Evolutionary conservation across 1,140 invertebrate species (phyloP), one percentile per base, ranked within the genome.

Genomic region (Phymorhynchus buccinoides): DNA sequence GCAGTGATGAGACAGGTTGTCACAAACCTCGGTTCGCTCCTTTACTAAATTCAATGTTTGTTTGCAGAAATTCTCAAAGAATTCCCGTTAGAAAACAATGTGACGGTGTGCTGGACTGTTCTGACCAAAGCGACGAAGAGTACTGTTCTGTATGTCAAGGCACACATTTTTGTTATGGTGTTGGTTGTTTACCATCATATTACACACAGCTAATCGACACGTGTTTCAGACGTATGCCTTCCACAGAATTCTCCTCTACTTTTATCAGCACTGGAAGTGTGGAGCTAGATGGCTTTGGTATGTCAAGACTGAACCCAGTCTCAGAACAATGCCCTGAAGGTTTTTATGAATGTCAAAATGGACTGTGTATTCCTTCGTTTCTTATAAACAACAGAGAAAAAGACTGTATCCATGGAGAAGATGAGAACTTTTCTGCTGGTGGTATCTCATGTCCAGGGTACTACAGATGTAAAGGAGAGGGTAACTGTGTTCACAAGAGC

Each of bases 391-490:
- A 86, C 48, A 75, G 85, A 12, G 41, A 82, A 42, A 42, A 62
- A 9, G 85, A 86, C 85, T 86, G 85, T 37, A 81, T 62, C 0
- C 56, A 80, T 22, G 82, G 82, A 52, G 85, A 86, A 32, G 85
- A 86, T 35, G 85, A 86, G 35, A 73, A 62, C 32, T 66, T 81
- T 66, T 9, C n/a, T 37, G 7, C 22, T 1, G 4, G 37, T 9
- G 66, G 39, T 30, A 39, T 66, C 1, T 66, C 80, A 56, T 86
- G 85, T 73, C 35, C n/a, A 27, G 77, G 62, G 7, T 71, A 79
- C 32, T 86, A 86, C 39, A 41, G 78, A n/a, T 86, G 85, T 71
- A 66, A 86, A 27, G 32, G 78, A 7, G 48, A 42, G 2, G n/a
- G 77, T 4, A 66, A 48, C 32, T 86, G 85, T 80, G 75, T 86